Evolutionary conservation across 2,888 invertebrate genomes (phyloP).

Genomic region (Cepaea hortensis): DNA sequence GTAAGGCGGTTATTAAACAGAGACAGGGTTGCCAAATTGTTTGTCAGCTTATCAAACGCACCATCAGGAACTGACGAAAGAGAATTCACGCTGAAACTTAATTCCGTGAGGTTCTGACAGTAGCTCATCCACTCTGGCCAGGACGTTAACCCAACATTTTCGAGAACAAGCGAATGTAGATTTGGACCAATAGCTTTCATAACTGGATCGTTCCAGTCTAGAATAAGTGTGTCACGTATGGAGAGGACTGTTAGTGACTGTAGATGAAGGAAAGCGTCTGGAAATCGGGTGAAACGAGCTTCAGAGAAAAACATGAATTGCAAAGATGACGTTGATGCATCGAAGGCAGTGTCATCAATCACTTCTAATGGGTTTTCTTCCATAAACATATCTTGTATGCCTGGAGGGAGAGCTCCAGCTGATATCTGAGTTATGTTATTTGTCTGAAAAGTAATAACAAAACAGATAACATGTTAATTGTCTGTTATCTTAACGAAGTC

Average conservation of each 20-base stretch:
- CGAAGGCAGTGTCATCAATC: neutral
- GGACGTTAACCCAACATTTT: neutral
- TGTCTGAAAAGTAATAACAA: neutral
- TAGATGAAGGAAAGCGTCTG: neutral
- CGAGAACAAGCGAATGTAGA: neutral
- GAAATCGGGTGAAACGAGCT: neutral
- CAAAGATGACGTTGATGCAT: neutral
- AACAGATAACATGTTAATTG: neutral
- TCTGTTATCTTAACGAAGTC: neutral
- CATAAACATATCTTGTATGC: neutral
- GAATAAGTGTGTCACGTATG: neutral
- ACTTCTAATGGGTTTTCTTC: neutral
- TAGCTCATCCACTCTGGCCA: neutral
- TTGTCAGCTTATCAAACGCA: neutral
- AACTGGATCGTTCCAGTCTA: neutral
- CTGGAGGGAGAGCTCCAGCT: neutral
- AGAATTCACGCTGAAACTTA: neutral
- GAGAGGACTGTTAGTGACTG: neutral
- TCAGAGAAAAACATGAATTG: neutral
- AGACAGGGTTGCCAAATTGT: neutral
- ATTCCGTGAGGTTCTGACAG: neutral
- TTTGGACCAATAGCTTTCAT: neutral
- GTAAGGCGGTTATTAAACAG: neutral
- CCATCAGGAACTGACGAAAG: neutral
- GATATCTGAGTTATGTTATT: neutral